Conservation (phyloP, 1,140 invertebrate genomes). For the Ceratina calcarata region DNA sequence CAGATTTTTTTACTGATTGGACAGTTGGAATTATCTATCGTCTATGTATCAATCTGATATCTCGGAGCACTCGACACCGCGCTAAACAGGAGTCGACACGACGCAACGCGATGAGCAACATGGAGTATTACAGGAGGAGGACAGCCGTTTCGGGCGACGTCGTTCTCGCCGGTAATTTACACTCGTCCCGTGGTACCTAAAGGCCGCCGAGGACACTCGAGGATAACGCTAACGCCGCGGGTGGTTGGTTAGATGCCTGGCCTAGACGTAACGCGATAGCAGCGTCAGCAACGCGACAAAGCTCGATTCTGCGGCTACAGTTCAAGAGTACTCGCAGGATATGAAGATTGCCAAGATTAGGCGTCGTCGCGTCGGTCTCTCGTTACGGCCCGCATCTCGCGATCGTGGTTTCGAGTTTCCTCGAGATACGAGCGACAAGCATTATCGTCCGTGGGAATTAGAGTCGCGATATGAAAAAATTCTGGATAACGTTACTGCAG, state of each 20-base stretch:
- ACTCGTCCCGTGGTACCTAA: conserved; percentile 30
- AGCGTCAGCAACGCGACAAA: conserved; percentile 41
- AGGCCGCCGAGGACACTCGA: conserved; percentile 44
- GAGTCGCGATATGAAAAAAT: neutral
- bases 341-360: conserved; percentile 63
- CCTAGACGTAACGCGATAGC: conserved; percentile 51
- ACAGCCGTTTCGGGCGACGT: neutral
- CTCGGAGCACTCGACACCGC: too few species aligned
- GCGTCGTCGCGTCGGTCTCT: conserved; percentile 14
- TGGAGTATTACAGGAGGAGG: neutral
- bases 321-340: conserved; percentile 55
- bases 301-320: conserved; percentile 38
- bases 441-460: neutral
- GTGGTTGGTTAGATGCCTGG: neutral
- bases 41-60: too few species aligned
- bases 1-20: too few species aligned
- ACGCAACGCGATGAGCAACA: neutral
- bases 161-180: conserved; percentile 50
- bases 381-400: conserved; percentile 24
- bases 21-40: too few species aligned
- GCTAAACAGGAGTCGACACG: too few species aligned
- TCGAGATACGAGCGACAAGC: neutral
- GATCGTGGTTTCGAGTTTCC: conserved; percentile 9
- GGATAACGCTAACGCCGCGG: conserved; percentile 37
- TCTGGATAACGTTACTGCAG: neutral